Base-by-base conservation (phyloP, 2,888 invertebrate species). In the Rhingia campestris region DNA sequence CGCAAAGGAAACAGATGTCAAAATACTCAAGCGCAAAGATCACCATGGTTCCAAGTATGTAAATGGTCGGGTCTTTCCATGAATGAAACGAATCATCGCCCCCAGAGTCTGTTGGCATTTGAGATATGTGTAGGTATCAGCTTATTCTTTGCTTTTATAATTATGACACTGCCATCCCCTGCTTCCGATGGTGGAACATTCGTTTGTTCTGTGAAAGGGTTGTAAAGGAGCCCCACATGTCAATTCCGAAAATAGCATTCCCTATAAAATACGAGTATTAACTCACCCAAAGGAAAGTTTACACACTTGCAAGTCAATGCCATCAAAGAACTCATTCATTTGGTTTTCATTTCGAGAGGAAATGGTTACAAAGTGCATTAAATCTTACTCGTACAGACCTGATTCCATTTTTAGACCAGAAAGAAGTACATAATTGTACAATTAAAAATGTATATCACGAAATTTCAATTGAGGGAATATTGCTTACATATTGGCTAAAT, bases 161-260 rank as follows among this genome's bases (percentile, higher is more conserved):
- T 79, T 73, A 82, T 77, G 72, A 67, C 67, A 56, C 51, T 63
- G 45, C 61, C 67, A 67, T 12, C 73, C 74, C 73, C 69, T 53
- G 22, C 14, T 59, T 70, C 67, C 69, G 63, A 72, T 51, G 43
- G 61, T 35, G 61, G 22, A 22, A 22, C 33, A 45, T 53, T 69
- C 39, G 43, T 79, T 61, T 63, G 45, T 79, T 63, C 69, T 84
- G 84, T 80, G 69, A 74, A 79, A 74, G 80, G 70, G 59, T 69
- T 70, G 67, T 79, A 59, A 70, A 80, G 61, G 70, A 80, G 74
- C 80, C 84, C 80, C 84, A 84, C 80, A 84, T 84, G 84, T 84
- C 70, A 74, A 74, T 54, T 70, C 80, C 69, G 37, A 75, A 84
- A 84, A 84, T 84, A 84, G 84, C 51, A 61, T 66, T 37, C 43